These are phyloP conservation scores for Caenorhabditis macrosperma DNA, from an alignment of 2,888 invertebrate genomes.

Conservation along the genomic window DNA sequence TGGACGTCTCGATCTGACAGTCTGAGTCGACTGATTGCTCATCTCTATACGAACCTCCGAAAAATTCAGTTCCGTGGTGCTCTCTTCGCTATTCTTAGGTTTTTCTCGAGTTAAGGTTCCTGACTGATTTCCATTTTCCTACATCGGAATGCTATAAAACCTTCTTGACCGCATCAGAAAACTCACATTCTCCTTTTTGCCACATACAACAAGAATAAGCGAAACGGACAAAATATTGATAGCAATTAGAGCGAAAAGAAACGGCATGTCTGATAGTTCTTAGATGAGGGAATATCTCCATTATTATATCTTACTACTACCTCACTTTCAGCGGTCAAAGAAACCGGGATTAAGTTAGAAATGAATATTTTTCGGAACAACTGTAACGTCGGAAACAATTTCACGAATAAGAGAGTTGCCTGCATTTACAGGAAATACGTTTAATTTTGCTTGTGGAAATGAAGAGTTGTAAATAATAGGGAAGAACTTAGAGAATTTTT, in stretches of 20 bases:
- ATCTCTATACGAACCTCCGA: not conserved
- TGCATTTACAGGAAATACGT: too few species aligned
- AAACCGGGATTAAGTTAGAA: too few species aligned
- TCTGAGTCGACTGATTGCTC: not conserved
- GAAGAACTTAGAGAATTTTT: too few species aligned
- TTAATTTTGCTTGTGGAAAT: too few species aligned
- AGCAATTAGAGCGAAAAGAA: conserved; percentile 44
- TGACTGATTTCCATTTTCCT: not conserved
- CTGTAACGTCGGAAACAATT: too few species aligned
- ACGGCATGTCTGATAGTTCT: conserved; percentile 20
- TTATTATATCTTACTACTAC: too few species aligned
- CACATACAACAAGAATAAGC: conserved; percentile 24
- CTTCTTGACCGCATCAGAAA: not conserved
- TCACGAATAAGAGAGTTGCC: too few species aligned
- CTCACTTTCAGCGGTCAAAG: too few species aligned
- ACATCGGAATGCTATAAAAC: not conserved
- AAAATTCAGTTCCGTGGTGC: not conserved
- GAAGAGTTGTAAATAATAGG: too few species aligned
- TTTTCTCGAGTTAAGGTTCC: not conserved
- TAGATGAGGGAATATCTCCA: too few species aligned
- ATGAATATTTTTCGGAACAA: too few species aligned
- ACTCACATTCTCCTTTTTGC: conserved; percentile 38
- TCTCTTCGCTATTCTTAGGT: not conserved
- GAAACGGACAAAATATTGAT: conserved; percentile 42
- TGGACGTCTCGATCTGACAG: not conserved